Conservation (phyloP, 2,797 vertebrate genomes). For the Geotrypetes seraphini region DNA sequence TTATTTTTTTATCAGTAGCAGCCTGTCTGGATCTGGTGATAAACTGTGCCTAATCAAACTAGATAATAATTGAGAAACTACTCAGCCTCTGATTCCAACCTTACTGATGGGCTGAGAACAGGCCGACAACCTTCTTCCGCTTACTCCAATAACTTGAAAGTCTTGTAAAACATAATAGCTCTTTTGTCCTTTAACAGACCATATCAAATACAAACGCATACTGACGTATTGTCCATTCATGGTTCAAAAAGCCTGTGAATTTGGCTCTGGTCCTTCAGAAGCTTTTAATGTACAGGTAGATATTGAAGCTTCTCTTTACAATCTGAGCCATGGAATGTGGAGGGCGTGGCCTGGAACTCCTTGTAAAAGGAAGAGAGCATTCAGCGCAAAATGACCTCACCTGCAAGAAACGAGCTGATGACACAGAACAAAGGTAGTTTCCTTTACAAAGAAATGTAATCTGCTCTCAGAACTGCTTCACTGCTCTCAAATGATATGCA, state of each 20-base stretch:
- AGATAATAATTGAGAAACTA: too few species aligned
- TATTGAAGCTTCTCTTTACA: constrained; percentile 20
- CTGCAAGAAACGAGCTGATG: constrained; percentile 15
- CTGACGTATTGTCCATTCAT: constrained; percentile 28
- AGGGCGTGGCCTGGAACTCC: not conserved
- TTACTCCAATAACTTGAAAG: constrained; percentile 18
- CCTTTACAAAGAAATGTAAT: constrained; percentile 21
- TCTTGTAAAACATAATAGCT: constrained; percentile 9
- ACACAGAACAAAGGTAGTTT: constrained; percentile 30
- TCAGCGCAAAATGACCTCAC: constrained; percentile 18
- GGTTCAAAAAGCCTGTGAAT: constrained; percentile 23
- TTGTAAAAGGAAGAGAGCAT: constrained; percentile 8
- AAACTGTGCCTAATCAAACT: too few species aligned
- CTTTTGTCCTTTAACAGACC: constrained; percentile 29
- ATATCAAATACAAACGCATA: constrained; percentile 26
- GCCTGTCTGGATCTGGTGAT: too few species aligned
- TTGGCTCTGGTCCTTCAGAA: constrained; percentile 27
- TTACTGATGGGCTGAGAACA: constrained; percentile 2
- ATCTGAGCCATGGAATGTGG: constrained; percentile 14
- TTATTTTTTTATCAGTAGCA: too few species aligned
- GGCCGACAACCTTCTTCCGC: constrained; percentile 1
- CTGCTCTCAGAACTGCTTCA: constrained; percentile 16
- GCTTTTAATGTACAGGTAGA: constrained; percentile 19
- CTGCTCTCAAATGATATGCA: constrained; percentile 16
- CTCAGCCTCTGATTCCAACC: too few species aligned